Percentiles rank a stretch among this genome's conserved stretches.
phyloP scores from a whole-genome alignment of 2,888 invertebrate genomes.

The Parnassius apollo region DNA sequence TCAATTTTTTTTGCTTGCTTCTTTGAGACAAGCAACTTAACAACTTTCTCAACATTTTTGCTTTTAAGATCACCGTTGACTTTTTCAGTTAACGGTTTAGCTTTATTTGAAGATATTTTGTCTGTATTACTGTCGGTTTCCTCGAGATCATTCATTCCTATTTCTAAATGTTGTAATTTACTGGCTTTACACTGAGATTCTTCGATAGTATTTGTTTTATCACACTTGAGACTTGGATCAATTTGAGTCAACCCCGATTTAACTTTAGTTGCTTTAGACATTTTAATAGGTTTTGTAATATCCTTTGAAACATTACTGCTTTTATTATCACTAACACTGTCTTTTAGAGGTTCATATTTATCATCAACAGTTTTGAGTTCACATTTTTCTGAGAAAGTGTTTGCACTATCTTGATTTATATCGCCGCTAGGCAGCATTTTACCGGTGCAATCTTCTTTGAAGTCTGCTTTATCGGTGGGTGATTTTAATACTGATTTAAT shows the following conservation, averaged over 20 bases:
- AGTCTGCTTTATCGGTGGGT: constrained; percentile 51
- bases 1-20: constrained; percentile 33
- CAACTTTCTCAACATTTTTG: constrained; percentile 40
- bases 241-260: constrained; percentile 22
- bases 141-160: constrained; percentile 20
- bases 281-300: constrained; percentile 28
- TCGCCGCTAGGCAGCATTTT: constrained; percentile 41
- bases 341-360: constrained; percentile 28
- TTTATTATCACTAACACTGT: constrained; percentile 27
- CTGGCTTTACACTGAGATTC: constrained; percentile 26
- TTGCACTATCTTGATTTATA: constrained; percentile 36
- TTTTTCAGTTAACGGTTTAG: constrained; percentile 30
- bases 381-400: constrained; percentile 34
- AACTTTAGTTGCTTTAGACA: constrained; percentile 20
- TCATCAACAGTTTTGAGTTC: constrained; percentile 26
- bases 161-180: constrained; percentile 17
- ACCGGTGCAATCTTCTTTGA: constrained; percentile 44
- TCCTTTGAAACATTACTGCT: constrained; percentile 16
- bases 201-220: constrained; percentile 24
- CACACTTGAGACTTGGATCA: constrained; percentile 25
- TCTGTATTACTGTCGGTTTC: constrained; percentile 20
- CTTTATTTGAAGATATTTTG: constrained; percentile 26
- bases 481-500: constrained; percentile 70
- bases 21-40: constrained; percentile 40
- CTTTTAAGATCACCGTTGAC: constrained; percentile 35